Base-by-base conservation (phyloP, 2,797 vertebrate species). In the Geotrypetes seraphini region DNA sequence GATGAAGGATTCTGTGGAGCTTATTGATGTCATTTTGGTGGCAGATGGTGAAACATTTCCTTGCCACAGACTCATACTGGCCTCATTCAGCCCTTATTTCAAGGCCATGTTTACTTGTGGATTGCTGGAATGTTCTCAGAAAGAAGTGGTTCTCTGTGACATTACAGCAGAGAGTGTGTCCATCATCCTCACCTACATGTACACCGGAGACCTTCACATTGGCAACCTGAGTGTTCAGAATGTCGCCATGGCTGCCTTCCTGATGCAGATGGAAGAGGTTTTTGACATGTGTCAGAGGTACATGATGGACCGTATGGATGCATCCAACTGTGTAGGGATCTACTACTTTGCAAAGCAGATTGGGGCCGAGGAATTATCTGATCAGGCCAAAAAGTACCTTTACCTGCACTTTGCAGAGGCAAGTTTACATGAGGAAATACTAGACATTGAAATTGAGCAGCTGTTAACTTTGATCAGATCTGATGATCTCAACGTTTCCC, bases 1-100 rank as follows among this genome's bases (percentile, higher is more conserved):
- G 49, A 97, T 99, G 95, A 88, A 71, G 51, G 90, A 91, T 21
- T 61, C 71, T 1, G 53, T 81, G 10, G 79, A 96, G 69, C 80
- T 99, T 50, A 85, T 83, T 8, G 96, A 99, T 3, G 87, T 97
- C 12, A 81, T 96, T 8, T 73, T 99, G 10, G 70, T 98, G 7
- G 90, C 89, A 5, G 92, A 96, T 47, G 91, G 79, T 25, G 74
- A 92, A 66, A 82, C 68, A 36, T 99, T 99, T 50, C 90, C 91
- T 16, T 99, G 94, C 57, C 96, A 99, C 64, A 80, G 87, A 7
- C 67, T 95, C 2, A 78, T 99, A 9, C 71, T 99, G 12, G 87
- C 92, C 2, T 89, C 92, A 5, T 99, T 97, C 55, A 99, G 96
- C 27, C 90, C 93, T n/a, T 99, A 99, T 50, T 99, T 99, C 66